Base-by-base conservation (phyloP, 2,113 vertebrate genomes). In the Taurulus bubalis region DNA sequence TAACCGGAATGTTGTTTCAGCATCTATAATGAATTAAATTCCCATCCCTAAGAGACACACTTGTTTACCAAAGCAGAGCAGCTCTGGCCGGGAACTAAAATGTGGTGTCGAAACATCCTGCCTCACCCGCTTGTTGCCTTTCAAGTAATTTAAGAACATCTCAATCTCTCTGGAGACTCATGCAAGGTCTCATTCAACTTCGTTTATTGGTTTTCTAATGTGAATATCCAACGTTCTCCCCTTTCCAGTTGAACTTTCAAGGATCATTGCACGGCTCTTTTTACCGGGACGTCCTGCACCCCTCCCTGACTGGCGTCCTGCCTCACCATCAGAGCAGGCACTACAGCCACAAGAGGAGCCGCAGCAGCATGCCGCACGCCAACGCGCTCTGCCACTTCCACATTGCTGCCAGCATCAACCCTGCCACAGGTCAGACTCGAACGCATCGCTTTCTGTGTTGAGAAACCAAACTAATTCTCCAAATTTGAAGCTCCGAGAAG, bases 341-440 rank as follows among this genome's bases (percentile, higher is more conserved):
- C 40, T 94, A 94, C 84, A 93, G 95, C 56, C 98, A 98, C 38
- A 96, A 94, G 32, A 95, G 91, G 75, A 95, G 96, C 91, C 95
- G 95, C 79, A 95, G 80, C 53, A 78, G 83, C 20, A 78, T 90
- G 70, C 90, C 97, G 38, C 96, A 97, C 67, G 96, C 96, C 87
- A 98, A 98, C 75, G 96, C 97, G 32, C 98, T 99, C 69, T 98
- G 98, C 91, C 98, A 99, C 94, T 99, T 99, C 89, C 98, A 99
- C 87, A 99, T 99, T 62, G 97, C 98, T 79, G 98, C 98, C 89
- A 99, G 98, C 94, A 99, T 99, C 90, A 99, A 99, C 90, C 98
- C 98, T 80, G 97, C 97, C 60, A 99, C 98, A 90, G 90, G 93
- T 93, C 9, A 30, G 56, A 75, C 42, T 71, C n/a, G 15, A 30